Conservation (phyloP, 2,888 invertebrate species). For the Coleophora flavipennella region DNA sequence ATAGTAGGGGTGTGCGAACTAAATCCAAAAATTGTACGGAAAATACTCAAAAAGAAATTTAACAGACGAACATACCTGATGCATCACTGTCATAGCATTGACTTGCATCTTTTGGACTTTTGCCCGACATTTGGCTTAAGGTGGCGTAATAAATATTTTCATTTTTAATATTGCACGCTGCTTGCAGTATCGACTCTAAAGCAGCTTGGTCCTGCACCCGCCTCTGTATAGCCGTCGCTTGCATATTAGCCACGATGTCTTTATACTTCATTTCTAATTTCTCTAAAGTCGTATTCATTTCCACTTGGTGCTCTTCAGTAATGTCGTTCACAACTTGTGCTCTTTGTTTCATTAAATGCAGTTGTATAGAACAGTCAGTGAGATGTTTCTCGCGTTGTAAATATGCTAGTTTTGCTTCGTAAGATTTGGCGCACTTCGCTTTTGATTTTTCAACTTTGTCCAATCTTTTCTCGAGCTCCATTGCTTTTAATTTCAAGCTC, state of each 20-base stretch:
- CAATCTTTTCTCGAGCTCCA: slow-evolving; percentile 48
- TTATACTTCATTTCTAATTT: slow-evolving; percentile 59
- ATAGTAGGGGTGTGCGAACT: no score
- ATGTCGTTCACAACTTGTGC: slow-evolving; percentile 47
- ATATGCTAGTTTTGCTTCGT: slow-evolving; percentile 43
- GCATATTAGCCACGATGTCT: slow-evolving; percentile 55
- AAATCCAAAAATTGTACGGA: no score
- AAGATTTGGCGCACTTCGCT: slow-evolving; percentile 35
- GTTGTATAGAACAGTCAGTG: slow-evolving; percentile 47
- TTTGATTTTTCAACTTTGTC: slow-evolving; percentile 46
- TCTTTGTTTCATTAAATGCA: slow-evolving; percentile 50
- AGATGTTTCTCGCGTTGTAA: slow-evolving; percentile 53
- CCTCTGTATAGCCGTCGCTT: slow-evolving; percentile 56
- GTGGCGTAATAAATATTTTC: slow-evolving; percentile 17
- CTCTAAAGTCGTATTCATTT: slow-evolving; percentile 38
- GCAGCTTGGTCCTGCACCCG: slow-evolving; percentile 54
- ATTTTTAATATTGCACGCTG: slow-evolving; percentile 34
- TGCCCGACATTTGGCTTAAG: slow-evolving; percentile 25
- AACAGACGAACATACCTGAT: slow-evolving; percentile 10
- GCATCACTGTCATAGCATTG: slow-evolving; percentile 34
- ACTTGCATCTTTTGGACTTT: slow-evolving; percentile 20
- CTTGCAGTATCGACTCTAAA: slow-evolving; percentile 48
- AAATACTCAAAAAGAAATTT: no score
- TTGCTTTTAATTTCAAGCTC: slow-evolving; percentile 24
- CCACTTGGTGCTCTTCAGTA: slow-evolving; percentile 43